Evolutionary conservation across 2,797 vertebrate species (phyloP).

Genomic region (Mus spretus): DNA sequence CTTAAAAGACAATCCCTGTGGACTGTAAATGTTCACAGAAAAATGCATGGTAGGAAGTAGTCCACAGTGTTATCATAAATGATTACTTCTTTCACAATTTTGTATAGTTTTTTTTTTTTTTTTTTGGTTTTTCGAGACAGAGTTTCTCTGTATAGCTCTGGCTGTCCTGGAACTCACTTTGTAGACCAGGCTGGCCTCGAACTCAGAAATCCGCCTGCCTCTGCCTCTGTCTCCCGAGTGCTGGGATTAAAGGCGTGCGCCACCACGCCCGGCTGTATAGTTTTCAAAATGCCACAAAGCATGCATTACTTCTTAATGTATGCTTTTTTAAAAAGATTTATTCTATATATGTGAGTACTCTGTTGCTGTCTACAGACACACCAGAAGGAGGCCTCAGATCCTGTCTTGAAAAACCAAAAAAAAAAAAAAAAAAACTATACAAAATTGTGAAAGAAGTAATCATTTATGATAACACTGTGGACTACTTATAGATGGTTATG

Average conservation of each 20-base stretch:
- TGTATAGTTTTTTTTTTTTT: not conserved
- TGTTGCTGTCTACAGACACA: too few species aligned
- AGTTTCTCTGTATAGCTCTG: too few species aligned
- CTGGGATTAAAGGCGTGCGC: too few species aligned
- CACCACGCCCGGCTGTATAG: not conserved
- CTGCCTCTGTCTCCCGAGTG: too few species aligned
- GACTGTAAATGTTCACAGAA: slow-evolving; percentile 3
- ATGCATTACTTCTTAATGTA: not conserved
- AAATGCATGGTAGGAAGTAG: slow-evolving; percentile 15
- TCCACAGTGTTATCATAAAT: not conserved
- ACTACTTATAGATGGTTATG: not conserved
- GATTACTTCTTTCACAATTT: slow-evolving; percentile 35
- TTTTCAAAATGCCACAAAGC: not conserved
- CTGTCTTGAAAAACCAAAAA: too few species aligned
- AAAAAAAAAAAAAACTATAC: not conserved
- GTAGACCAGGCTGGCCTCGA: too few species aligned
- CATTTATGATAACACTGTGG: not conserved
- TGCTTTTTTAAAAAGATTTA: too few species aligned
- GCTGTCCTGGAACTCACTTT: too few species aligned
- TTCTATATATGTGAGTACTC: too few species aligned
- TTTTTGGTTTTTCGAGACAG: too few species aligned
- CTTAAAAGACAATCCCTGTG: not conserved
- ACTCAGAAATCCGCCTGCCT: too few species aligned
- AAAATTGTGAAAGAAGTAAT: slow-evolving; percentile 35
- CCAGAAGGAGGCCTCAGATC: too few species aligned